These are phyloP conservation scores for Coreoperca whiteheadi DNA, from an alignment of 2,113 vertebrate species.

Conservation along the genomic window DNA sequence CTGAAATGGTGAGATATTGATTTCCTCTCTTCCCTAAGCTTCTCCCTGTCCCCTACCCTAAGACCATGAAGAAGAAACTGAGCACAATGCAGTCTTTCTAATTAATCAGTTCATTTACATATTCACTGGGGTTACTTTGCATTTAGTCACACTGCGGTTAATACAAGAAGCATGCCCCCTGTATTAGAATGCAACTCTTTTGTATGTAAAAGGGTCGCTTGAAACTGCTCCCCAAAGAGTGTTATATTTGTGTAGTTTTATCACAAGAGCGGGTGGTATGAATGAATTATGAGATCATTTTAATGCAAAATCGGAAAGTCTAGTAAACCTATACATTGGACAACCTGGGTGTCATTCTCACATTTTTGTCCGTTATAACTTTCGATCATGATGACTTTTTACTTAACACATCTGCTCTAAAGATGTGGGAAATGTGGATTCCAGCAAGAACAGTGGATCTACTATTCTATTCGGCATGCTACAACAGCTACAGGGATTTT, in stretches of 20 bases:
- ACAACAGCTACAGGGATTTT: too few relatives aligned
- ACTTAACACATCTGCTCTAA: too few relatives aligned
- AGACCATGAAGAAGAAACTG: slow-evolving; percentile 57
- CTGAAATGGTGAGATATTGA: slow-evolving; percentile 74
- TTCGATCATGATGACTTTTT: too few relatives aligned
- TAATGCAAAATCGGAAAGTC: background rate
- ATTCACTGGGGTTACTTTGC: slow-evolving; percentile 43
- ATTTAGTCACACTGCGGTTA: slow-evolving; percentile 39
- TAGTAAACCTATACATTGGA: too few relatives aligned
- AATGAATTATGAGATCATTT: slow-evolving; percentile 36
- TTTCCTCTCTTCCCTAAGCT: slow-evolving; percentile 61
- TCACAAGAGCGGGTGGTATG: slow-evolving; percentile 2
- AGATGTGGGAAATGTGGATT: too few relatives aligned
- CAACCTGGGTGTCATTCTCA: too few relatives aligned
- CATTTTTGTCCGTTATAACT: too few relatives aligned
- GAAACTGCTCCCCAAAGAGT: slow-evolving; percentile 3
- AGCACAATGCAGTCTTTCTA: slow-evolving; percentile 41
- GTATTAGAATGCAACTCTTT: slow-evolving; percentile 13
- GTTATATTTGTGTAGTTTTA: slow-evolving; percentile 30
- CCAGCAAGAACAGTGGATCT: too few relatives aligned
- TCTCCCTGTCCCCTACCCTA: slow-evolving; percentile 30
- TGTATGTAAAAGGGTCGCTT: slow-evolving; percentile 28
- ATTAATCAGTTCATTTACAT: slow-evolving; percentile 70
- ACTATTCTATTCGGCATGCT: too few relatives aligned
- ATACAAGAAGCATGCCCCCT: background rate